Evolutionary conservation across 2,888 invertebrate genomes (phyloP), one percentile per base, ranked within the genome.

Genomic region (Andrena hattorfiana): DNA sequence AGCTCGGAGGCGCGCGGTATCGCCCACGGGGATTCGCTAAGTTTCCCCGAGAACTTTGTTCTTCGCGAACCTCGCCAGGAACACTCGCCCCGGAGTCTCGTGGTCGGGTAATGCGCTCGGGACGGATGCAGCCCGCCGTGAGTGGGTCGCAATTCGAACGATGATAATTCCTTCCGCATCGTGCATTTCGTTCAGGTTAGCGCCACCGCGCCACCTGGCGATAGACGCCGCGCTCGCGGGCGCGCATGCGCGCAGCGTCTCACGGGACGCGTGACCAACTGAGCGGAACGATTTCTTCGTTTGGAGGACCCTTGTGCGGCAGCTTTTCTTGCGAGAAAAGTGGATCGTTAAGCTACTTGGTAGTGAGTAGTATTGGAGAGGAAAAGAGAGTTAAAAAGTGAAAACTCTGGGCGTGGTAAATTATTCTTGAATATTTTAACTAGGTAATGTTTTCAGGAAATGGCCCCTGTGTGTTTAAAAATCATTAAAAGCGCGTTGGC

Each of bases 1-100:
- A 86, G 83, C 86, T 86, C 77, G 83, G 80, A 86, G 85, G 72
- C 83, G 67, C 83, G 63, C 81, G 73, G 84, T 83, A 83, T 86
- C 83, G 83, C 82, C 88, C 83, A 80, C 76, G 73, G 82, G 87
- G 86, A 77, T 74, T 82, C 51, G 64, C 60, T 75, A 87, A 87
- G 83, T 88, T 42, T 88, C 78, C 68, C 32, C 54, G 77, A 66
- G 70, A 88, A 88, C 85, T 88, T 88, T 77, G 78, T 84, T 82
- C 83, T 77, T 80, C 76, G 74, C 28, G 77, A 80, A 75, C 75
- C 85, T 84, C 71, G 62, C 84, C 79, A 76, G 80, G 85, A 82
- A 85, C 83, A 77, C 71, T 69, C 67, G 49, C 54, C 75, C 42
- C 56, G 71, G 85, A 81, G 81, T 77, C 66, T 83, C 85, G 83